phyloP scores from a whole-genome alignment of 2,888 invertebrate species.

The Lithophane semibrunnea region DNA sequence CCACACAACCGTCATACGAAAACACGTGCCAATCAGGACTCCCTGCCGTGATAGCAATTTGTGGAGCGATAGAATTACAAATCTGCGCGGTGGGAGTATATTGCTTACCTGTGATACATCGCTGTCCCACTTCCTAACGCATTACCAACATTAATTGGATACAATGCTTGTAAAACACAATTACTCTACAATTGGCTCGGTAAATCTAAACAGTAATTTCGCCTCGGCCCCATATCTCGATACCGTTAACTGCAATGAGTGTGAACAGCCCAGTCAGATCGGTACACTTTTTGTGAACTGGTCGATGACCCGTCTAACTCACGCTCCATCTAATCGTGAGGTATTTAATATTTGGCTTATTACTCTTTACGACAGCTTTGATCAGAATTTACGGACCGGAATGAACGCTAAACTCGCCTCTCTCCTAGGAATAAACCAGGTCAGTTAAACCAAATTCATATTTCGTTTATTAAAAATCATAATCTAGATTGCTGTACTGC shows the following conservation, averaged over 20 bases:
- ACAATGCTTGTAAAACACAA: conserved; percentile 63
- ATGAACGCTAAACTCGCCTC: conserved; percentile 14
- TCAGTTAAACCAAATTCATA: conserved; percentile 32
- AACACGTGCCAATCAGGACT: conserved; percentile 22
- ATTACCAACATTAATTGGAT: conserved; percentile 65
- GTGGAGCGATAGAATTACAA: conserved; percentile 47
- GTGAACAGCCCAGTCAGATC: conserved; percentile 67
- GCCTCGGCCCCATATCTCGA: conserved; percentile 70
- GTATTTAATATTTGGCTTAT: conserved; percentile 55
- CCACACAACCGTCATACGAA: background rate
- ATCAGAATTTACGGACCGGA: conserved; percentile 37
- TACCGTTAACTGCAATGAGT: conserved; percentile 79
- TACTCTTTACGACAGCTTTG: conserved; percentile 54
- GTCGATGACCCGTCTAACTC: conserved; percentile 75
- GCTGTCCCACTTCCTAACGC: conserved; percentile 52
- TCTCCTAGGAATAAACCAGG: conserved; percentile 19
- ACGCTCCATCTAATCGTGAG: conserved; percentile 49
- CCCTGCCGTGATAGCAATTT: conserved; percentile 48
- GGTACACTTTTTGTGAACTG: conserved; percentile 76
- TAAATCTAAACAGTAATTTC: conserved; percentile 75
- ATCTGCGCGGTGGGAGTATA: conserved; percentile 28
- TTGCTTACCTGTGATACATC: conserved; percentile 62
- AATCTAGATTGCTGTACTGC: conserved; percentile 24
- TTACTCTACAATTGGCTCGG: conserved; percentile 70
- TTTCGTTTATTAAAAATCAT: conserved; percentile 38